Evolutionary conservation across 2,888 invertebrate species (phyloP), one percentile per base, ranked within the genome.

Genomic region (Cataglyphis albicans): DNA sequence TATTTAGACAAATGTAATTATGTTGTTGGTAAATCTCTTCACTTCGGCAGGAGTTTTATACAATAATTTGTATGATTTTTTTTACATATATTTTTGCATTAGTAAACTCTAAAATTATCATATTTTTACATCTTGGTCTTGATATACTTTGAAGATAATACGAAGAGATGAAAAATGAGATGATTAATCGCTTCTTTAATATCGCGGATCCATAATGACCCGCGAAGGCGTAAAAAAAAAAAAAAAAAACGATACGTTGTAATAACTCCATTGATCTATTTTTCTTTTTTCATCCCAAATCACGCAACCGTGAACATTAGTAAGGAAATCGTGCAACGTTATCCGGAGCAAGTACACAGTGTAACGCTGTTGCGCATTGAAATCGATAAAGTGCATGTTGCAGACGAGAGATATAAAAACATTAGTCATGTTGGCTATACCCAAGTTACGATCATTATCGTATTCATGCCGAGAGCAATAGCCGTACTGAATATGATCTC

Each of bases 121-220:
- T 10, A 41, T 57, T 59, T 44, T 44, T 35, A 7, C 32, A 9
- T 25, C 10, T 59, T 25, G 55, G 18, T n/a, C 52, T 32, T 32
- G 21, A 6, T 15, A 5, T 35, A 52, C n/a, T 29, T 25, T 25
- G 35, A 44, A 70, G 35, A 35, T 59, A 78, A 21, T 18, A 44
- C 59, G 44, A 44, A 44, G 35, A 44, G 25, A 18, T 25, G 59
- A 25, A 44, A 21, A 32, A 18, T 25, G 57, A 18, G 35, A 72
- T 59, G 73, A 72, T 78, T 78, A 73, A 78, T 78, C 72, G 72
- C 18, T 78, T 48, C 59, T 78, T 57, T 73, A 78, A 78, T 78
- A 72, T 78, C 73, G 25, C 73, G 44, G 70, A 78, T 78, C 32
- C 70, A 78, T 15, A 7, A 15, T 15, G 55, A 9, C 38, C 5